Conservation (phyloP, 2,888 invertebrate species). For the Balanococcus diminutus region DNA sequence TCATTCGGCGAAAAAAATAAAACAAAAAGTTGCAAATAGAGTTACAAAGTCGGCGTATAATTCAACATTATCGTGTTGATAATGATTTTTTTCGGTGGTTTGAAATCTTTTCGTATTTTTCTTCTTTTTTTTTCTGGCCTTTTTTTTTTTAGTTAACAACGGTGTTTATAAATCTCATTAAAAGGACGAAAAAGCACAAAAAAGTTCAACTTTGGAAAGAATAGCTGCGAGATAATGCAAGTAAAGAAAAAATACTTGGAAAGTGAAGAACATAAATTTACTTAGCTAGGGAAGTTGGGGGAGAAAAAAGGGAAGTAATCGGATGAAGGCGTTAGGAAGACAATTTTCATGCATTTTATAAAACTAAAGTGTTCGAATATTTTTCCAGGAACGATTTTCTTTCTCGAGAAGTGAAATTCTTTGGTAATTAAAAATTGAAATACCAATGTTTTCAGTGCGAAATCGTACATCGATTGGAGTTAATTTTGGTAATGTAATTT, state of each 20-base stretch:
- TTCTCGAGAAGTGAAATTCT: not conserved
- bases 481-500: not conserved
- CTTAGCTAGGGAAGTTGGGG: not conserved
- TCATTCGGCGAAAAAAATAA: not conserved
- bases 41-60: conserved; percentile 19
- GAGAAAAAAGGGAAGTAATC: not conserved
- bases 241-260: not conserved
- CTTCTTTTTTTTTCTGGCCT: not conserved
- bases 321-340: not conserved
- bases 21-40: not conserved
- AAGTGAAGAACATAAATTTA: conserved; percentile 23
- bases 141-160: conserved; percentile 10
- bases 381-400: not conserved
- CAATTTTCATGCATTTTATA: not conserved
- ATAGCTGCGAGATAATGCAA: conserved; percentile 11
- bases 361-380: not conserved
- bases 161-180: conserved; percentile 27
- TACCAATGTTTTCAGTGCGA: no score
- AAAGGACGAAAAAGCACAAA: not conserved
- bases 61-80: conserved; percentile 31
- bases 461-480: not conserved
- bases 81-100: conserved; percentile 32
- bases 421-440: not conserved
- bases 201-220: not conserved
- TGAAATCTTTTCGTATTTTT: not conserved